Evolutionary conservation across 1,140 invertebrate genomes (phyloP).

Genomic region (Drosophila suzukii): DNA sequence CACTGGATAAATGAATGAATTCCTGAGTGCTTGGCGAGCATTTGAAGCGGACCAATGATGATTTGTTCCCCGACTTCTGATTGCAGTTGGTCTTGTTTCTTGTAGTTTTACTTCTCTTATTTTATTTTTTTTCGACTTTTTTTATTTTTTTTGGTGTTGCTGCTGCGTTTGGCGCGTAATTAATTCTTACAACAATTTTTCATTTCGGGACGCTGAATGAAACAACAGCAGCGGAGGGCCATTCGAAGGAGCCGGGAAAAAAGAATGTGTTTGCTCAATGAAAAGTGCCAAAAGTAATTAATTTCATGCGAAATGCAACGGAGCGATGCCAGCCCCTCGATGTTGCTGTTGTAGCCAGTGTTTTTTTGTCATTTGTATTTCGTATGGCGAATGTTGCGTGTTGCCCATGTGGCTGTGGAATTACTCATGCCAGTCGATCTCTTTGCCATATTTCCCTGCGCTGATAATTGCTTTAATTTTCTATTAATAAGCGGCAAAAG

Average conservation of each 20-base stretch:
- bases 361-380: slow-evolving; percentile 50
- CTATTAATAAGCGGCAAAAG: slow-evolving; percentile 75
- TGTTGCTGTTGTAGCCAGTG: slow-evolving; percentile 20
- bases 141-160: slow-evolving; percentile 24
- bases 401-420: slow-evolving; percentile 67
- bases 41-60: slow-evolving; percentile 73
- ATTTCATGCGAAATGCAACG: slow-evolving; percentile 82
- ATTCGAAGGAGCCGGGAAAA: slow-evolving; percentile 15
- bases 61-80: slow-evolving; percentile 46
- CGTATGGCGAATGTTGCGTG: slow-evolving; percentile 34
- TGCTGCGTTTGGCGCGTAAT: slow-evolving; percentile 76
- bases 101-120: slow-evolving; percentile 2
- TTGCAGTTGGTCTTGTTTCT: slow-evolving; percentile 38
- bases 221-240: slow-evolving; percentile 38
- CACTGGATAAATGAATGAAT: slow-evolving; percentile 53
- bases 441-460: slow-evolving; percentile 65
- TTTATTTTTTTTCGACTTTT: not conserved
- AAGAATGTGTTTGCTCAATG: slow-evolving; percentile 81
- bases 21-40: slow-evolving; percentile 57
- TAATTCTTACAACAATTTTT: slow-evolving; percentile 81
- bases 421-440: slow-evolving; percentile 78
- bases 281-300: slow-evolving; percentile 83
- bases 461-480: slow-evolving; percentile 83
- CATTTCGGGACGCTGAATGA: slow-evolving; percentile 69
- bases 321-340: slow-evolving; percentile 51